phyloP scores from a whole-genome alignment of 2,888 invertebrate species.

The Philaethria dido region DNA sequence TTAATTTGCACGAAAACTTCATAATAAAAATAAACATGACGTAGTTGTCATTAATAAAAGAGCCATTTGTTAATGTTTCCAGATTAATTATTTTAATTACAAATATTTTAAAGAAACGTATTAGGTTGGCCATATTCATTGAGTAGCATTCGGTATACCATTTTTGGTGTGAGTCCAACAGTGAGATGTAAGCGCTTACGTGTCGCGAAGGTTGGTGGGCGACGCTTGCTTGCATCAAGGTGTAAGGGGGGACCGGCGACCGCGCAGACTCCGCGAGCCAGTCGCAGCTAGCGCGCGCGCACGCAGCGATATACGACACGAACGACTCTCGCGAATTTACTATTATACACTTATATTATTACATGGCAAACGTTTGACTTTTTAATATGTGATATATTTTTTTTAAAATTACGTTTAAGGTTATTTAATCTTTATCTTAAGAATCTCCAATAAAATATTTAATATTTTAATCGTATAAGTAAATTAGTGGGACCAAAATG shows the following conservation, averaged over 20 bases:
- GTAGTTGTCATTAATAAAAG: background rate
- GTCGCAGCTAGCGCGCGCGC: conserved; percentile 78
- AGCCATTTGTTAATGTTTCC: conserved; percentile 22
- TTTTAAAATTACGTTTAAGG: conserved; percentile 52
- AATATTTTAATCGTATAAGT: conserved; percentile 50
- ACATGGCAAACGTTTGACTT: conserved; percentile 75
- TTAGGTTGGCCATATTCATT: conserved; percentile 46
- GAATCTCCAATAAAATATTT: conserved; percentile 66
- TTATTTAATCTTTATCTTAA: conserved; percentile 69
- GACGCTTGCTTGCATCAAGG: conserved; percentile 58
- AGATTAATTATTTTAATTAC: conserved; percentile 18
- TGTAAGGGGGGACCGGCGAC: conserved; percentile 54
- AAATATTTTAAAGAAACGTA: conserved; percentile 33
- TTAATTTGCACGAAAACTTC: background rate
- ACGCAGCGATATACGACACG: conserved; percentile 70
- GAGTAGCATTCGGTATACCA: conserved; percentile 60
- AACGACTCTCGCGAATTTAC: conserved; percentile 78
- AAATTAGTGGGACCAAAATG: conserved; percentile 72
- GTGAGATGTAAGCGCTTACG: conserved; percentile 79
- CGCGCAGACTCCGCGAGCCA: conserved; percentile 74
- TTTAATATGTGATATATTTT: conserved; percentile 64
- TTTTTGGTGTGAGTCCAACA: conserved; percentile 78
- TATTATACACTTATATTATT: conserved; percentile 50
- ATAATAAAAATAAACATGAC: conserved; percentile 25
- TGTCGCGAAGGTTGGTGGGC: conserved; percentile 72